Evolutionary conservation across 2,888 invertebrate genomes (phyloP), one percentile per base, ranked within the genome.

Genomic region (Ephialtes manifestator): DNA sequence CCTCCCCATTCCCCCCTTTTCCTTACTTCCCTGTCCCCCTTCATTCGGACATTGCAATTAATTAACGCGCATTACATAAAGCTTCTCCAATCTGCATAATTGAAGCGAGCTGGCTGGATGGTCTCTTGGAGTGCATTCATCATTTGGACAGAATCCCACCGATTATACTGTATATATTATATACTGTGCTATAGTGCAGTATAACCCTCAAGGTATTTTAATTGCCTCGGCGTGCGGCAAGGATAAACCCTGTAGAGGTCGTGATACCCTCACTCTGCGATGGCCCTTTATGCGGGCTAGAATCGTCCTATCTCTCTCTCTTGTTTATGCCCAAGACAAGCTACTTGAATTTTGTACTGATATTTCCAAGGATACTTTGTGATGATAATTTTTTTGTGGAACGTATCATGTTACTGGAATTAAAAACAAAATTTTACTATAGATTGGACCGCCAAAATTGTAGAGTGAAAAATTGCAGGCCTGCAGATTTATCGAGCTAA

Each of bases 21-120:
- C 31, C 31, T 31, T 5, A 31, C 31, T 31, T 31, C 51, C 68
- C 35, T 15, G 28, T 46, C 20, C 65, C 48, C 63, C 46, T 20
- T 70, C 74, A 58, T 70, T 78, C 58, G 88, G 89, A 89, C 89
- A 89, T 89, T 89, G 89, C 89, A 90, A 90, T 91, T 91, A 91
- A 92, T 92, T 92, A 92, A 90, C 90, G 89, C 88, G 89, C 89
- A 89, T 91, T 91, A 91, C 90, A 90, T 90, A 90, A 90, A 90
- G 83, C 79, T 74, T 79, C 88, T 87, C 88, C 86, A 90, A 90
- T 92, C 90, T 91, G 90, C 91, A 92, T 92, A 91, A 92, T 91
- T 90, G 80, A 91, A 89, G 87, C 90, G 89, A 86, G 86, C 89
- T 85, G 85, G 81, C 71, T 51, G 65, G 72, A 74, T 75, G 70